Conservation (phyloP, 30 jellyfish, hydroid and myxozoan species). For the Aurelia sp. region DNA sequence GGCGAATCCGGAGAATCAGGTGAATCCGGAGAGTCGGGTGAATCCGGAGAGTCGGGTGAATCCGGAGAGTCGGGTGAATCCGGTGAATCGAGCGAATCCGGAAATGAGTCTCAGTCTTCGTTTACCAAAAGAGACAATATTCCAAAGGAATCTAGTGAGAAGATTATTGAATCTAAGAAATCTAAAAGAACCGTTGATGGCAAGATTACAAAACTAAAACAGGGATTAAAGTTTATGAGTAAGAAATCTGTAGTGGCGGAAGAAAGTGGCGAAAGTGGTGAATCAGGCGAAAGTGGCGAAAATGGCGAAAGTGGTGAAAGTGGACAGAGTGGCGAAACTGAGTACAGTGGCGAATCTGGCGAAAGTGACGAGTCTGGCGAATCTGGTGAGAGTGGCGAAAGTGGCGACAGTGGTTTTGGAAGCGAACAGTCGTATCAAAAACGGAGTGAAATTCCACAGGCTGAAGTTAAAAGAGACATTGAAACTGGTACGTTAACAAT, state of each 20-base stretch:
- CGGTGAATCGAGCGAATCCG: slow-evolving; percentile 48
- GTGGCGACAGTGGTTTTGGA: slow-evolving; percentile 22
- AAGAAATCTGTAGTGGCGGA: not conserved
- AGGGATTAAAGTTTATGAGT: not conserved
- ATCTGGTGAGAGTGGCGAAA: not conserved
- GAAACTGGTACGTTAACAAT: not conserved
- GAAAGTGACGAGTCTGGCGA: slow-evolving; percentile 26
- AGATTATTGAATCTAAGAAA: not conserved
- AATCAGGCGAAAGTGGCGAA: slow-evolving; percentile 28
- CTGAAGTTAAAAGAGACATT: not conserved
- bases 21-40: slow-evolving; percentile 43
- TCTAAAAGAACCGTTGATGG: not conserved
- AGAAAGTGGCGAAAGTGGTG: slow-evolving; percentile 47
- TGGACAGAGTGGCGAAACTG: slow-evolving; percentile 45
- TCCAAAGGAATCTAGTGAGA: slow-evolving; percentile 9
- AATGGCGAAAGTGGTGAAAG: slow-evolving; percentile 22
- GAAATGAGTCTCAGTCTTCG: slow-evolving; percentile 12
- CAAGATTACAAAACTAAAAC: not conserved
- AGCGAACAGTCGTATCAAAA: slow-evolving; percentile 30
- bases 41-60: slow-evolving; percentile 22
- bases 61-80: slow-evolving; percentile 39
- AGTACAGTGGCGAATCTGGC: slow-evolving; percentile 16
- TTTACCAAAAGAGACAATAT: slow-evolving; percentile 25
- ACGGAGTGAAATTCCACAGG: slow-evolving; percentile 42
- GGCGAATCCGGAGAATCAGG: slow-evolving; percentile 39